phyloP scores from a whole-genome alignment of 2,888 invertebrate species.

The Melanotus villosus region DNA sequence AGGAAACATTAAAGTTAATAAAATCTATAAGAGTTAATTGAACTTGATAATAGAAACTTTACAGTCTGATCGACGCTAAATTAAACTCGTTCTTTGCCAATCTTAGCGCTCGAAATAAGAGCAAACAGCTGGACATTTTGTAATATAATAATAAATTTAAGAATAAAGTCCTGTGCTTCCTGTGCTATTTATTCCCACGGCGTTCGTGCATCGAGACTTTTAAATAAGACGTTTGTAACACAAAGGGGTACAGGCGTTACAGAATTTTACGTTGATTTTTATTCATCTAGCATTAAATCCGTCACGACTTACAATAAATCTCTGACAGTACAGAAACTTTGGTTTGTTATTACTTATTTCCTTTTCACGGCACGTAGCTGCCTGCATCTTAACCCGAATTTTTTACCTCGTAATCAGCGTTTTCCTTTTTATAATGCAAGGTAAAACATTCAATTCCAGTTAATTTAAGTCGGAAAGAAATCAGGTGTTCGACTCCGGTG shows the following conservation, averaged over 20 bases:
- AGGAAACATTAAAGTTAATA: not conserved
- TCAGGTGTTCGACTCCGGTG: too few relatives aligned
- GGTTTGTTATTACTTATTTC: slow-evolving; percentile 35
- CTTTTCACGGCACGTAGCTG: slow-evolving; percentile 34
- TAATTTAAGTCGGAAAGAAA: too few relatives aligned
- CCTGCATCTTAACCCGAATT: slow-evolving; percentile 29
- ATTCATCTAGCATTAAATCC: slow-evolving; percentile 43
- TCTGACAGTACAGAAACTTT: slow-evolving; percentile 34
- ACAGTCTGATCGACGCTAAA: not conserved
- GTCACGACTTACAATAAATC: slow-evolving; percentile 44
- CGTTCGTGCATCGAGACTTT: slow-evolving; percentile 42
- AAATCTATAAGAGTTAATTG: not conserved
- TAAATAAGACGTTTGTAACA: slow-evolving; percentile 39
- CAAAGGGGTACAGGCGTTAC: slow-evolving; percentile 43
- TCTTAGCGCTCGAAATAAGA: slow-evolving; percentile 1
- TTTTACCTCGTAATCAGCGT: slow-evolving; percentile 1
- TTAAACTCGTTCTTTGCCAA: not conserved
- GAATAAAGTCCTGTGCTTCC: slow-evolving; percentile 37
- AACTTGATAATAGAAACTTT: too few relatives aligned
- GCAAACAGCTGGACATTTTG: slow-evolving; percentile 29
- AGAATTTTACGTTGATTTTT: slow-evolving; percentile 43
- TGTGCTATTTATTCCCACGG: slow-evolving; percentile 44
- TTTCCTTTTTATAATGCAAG: not conserved
- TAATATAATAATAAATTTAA: slow-evolving; percentile 33
- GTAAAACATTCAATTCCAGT: too few relatives aligned